Conservation (phyloP, 2,797 vertebrate genomes). For the Ciconia nigra region DNA sequence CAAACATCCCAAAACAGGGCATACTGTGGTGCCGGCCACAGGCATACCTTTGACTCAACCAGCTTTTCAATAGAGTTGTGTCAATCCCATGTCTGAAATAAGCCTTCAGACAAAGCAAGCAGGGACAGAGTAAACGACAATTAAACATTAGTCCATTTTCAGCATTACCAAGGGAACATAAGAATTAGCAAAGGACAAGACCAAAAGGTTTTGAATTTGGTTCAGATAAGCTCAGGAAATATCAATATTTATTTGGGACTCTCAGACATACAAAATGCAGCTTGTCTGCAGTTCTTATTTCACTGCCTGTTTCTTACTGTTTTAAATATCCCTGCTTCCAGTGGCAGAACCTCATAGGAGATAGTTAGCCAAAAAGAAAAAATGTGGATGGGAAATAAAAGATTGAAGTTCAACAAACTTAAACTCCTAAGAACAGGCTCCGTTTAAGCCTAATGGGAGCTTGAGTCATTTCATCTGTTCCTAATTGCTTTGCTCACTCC, state of each 20-base stretch:
- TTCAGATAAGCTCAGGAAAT: neutral
- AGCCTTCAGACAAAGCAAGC: neutral
- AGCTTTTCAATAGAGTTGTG: neutral
- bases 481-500: slow-evolving; percentile 50
- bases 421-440: neutral
- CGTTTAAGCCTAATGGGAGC: slow-evolving; percentile 1
- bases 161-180: neutral
- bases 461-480: slow-evolving; percentile 34
- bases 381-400: neutral
- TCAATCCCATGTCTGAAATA: neutral
- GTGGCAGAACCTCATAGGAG: neutral
- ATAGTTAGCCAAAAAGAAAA: neutral
- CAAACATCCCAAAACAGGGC: neutral
- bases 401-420: neutral
- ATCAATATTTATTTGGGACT: neutral
- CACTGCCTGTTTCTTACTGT: neutral
- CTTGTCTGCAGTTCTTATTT: neutral
- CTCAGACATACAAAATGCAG: neutral
- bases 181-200: neutral
- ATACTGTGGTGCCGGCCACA: neutral
- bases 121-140: neutral
- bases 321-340: neutral
- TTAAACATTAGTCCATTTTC: neutral
- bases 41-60: neutral
- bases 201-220: neutral